These are phyloP conservation scores for Ruditapes philippinarum DNA, from an alignment of 1,140 invertebrate genomes.

Conservation along the genomic window DNA sequence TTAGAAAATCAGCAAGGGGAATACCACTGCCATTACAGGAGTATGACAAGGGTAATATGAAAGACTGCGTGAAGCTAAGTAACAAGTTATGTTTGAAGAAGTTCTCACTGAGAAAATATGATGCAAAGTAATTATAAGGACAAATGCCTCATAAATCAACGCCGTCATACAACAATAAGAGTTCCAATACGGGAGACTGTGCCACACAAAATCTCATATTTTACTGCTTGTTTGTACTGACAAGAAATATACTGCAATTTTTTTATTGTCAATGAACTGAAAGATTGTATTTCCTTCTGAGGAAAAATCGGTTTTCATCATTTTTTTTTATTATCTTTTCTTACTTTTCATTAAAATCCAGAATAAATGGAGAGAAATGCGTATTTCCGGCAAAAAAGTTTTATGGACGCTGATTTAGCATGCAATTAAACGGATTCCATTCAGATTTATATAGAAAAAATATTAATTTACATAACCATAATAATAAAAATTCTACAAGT, in stretches of 20 bases:
- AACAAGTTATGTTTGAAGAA: slow-evolving; percentile 52
- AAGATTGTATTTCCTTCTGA: background rate
- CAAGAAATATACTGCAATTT: background rate
- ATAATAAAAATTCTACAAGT: too few species aligned
- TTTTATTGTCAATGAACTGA: background rate
- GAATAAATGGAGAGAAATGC: too few species aligned
- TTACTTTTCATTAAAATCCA: too few species aligned
- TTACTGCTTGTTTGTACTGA: background rate
- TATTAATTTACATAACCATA: too few species aligned
- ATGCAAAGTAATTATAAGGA: slow-evolving; percentile 60
- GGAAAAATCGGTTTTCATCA: background rate
- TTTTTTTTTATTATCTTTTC: background rate
- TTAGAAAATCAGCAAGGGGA: background rate
- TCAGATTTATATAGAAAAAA: too few species aligned
- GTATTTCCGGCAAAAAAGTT: too few species aligned
- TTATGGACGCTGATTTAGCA: too few species aligned
- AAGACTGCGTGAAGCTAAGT: slow-evolving; percentile 38
- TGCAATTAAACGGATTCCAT: too few species aligned
- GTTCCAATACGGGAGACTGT: background rate
- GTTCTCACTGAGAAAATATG: slow-evolving; percentile 51
- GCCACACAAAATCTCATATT: slow-evolving; percentile 6
- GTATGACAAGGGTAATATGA: slow-evolving; percentile 14
- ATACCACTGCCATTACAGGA: background rate
- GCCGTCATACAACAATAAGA: slow-evolving; percentile 47
- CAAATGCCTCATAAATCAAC: slow-evolving; percentile 50